These are phyloP conservation scores for Vulpes ferrilata DNA, from an alignment of 2,113 vertebrate genomes.

Conservation along the genomic window DNA sequence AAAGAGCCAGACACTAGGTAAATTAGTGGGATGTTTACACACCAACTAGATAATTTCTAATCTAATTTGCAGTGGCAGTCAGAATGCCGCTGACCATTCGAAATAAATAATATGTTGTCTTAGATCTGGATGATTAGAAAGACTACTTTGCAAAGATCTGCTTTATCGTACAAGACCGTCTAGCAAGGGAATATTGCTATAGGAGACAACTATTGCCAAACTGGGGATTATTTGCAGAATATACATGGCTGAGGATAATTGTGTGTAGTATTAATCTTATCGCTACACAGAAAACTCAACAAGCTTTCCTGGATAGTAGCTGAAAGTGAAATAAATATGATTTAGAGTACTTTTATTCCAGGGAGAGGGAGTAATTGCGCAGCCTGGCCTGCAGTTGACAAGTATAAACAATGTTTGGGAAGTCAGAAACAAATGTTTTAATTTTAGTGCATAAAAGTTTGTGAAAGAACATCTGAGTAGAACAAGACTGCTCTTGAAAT, in stretches of 20 bases:
- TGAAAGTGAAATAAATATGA: conserved; percentile 77
- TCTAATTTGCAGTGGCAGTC: conserved; percentile 76
- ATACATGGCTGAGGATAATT: conserved; percentile 67
- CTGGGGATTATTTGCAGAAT: conserved; percentile 59
- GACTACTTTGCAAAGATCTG: conserved; percentile 68
- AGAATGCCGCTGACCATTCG: conserved; percentile 72
- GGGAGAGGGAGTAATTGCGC: conserved; percentile 51
- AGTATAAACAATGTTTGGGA: conserved; percentile 76
- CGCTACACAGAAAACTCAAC: conserved; percentile 61
- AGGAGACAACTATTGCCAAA: conserved; percentile 43
- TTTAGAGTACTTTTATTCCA: conserved; percentile 71
- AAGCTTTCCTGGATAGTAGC: conserved; percentile 72
- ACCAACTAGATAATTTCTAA: conserved; percentile 75
- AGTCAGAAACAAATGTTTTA: conserved; percentile 78
- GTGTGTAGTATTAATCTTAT: conserved; percentile 70
- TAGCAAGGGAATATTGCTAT: conserved; percentile 56
- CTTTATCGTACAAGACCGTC: conserved; percentile 25
- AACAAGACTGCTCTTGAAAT: conserved; percentile 66
- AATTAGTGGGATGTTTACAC: conserved; percentile 76
- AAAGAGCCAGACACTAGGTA: conserved; percentile 75
- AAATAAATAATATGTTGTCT: conserved; percentile 76
- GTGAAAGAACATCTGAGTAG: conserved; percentile 69
- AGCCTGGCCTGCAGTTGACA: conserved; percentile 65
- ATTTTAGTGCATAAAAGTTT: conserved; percentile 73
- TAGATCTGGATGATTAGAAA: conserved; percentile 78